Evolutionary conservation across 2,797 vertebrate genomes (phyloP).

Genomic region (Liasis olivaceus): DNA sequence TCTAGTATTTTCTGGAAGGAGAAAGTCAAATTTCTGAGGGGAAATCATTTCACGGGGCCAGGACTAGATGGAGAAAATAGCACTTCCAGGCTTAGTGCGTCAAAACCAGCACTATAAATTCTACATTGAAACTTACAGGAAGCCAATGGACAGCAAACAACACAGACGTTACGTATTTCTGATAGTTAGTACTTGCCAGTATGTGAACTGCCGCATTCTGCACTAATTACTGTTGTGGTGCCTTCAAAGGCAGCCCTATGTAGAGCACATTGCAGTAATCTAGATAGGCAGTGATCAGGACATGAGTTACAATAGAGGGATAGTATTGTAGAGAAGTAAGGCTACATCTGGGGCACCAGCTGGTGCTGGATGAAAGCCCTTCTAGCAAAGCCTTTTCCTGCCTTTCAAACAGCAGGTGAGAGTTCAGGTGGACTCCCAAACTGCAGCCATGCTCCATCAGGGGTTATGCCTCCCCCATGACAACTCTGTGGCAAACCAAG

Average conservation of each 20-base stretch:
- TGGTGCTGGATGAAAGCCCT: not conserved
- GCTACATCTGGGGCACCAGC: not conserved
- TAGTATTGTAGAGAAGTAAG: not conserved
- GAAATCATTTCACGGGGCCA: not conserved
- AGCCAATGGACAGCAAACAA: not conserved
- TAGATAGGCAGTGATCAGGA: not conserved
- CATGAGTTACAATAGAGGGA: not conserved
- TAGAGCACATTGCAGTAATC: not conserved
- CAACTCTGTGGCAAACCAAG: not conserved
- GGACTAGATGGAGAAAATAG: not conserved
- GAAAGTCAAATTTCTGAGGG: not conserved
- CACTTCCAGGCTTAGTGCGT: not conserved
- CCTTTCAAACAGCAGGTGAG: not conserved
- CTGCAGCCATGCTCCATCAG: not conserved
- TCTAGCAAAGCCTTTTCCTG: not conserved
- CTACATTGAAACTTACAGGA: not conserved
- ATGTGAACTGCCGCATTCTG: not conserved
- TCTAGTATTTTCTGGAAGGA: not conserved
- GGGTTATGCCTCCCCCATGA: not conserved
- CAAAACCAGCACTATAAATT: not conserved
- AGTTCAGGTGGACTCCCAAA: not conserved
- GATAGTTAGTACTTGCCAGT: not conserved
- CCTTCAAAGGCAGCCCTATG: not conserved
- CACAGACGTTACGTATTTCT: not conserved
- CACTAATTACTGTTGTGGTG: not conserved